phyloP scores from a whole-genome alignment of 2,888 invertebrate species.

The Drosophila seclusa region DNA sequence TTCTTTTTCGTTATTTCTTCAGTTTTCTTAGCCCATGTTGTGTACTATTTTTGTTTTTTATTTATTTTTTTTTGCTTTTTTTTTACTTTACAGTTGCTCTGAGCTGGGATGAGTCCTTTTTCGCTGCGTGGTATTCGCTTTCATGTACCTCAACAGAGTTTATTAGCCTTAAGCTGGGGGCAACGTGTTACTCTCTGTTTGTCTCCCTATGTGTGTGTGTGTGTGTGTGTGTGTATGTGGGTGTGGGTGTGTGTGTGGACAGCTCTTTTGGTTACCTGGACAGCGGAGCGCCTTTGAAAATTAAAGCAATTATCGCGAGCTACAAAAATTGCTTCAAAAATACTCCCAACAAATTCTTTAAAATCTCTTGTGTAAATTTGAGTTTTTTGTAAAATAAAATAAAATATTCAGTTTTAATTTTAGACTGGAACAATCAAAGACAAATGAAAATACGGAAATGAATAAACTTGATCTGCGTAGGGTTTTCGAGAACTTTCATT shows the following conservation, averaged over 20 bases:
- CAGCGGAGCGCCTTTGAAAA: slow-evolving; percentile 51
- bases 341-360: background rate
- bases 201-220: background rate
- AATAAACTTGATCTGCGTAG: background rate
- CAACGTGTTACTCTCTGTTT: slow-evolving; percentile 12
- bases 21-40: slow-evolving; percentile 21
- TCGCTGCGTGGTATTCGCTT: slow-evolving; percentile 68
- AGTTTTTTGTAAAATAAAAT: background rate
- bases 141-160: slow-evolving; percentile 67
- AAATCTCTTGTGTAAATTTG: background rate
- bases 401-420: background rate
- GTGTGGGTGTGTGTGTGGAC: slow-evolving; percentile 22
- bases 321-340: background rate
- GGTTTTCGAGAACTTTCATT: background rate
- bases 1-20: slow-evolving; percentile 29
- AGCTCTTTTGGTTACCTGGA: slow-evolving; percentile 57
- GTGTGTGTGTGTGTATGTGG: background rate
- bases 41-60: slow-evolving; percentile 47
- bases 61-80: slow-evolving; percentile 13
- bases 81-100: slow-evolving; percentile 13
- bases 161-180: slow-evolving; percentile 71
- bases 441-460: too few species aligned
- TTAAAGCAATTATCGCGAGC: slow-evolving; percentile 55
- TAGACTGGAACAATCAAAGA: background rate
- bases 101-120: slow-evolving; percentile 54